Evolutionary conservation across 2,888 invertebrate species (phyloP).

Genomic region (Apodemia hepburni): DNA sequence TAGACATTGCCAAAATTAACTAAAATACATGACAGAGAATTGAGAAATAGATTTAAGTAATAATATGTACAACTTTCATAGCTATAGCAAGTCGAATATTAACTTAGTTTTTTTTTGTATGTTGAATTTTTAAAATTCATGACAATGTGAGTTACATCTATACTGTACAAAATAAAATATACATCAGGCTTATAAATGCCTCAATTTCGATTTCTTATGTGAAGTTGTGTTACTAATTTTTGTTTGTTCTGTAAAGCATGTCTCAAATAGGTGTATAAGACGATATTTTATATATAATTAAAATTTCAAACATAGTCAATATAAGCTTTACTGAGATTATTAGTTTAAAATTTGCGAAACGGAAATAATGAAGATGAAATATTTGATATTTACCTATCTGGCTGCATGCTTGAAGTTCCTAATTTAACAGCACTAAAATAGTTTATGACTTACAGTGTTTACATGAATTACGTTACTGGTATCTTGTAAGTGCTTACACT

Average conservation of each 20-base stretch:
- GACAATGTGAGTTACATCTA: too few relatives aligned
- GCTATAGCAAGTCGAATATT: too few relatives aligned
- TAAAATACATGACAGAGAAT: too few relatives aligned
- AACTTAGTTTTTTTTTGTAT: too few relatives aligned
- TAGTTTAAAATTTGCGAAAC: background rate
- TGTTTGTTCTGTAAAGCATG: background rate
- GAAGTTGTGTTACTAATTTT: too few relatives aligned
- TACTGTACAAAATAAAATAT: too few relatives aligned
- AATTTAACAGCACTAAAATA: conserved; percentile 10
- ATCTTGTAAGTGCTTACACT: background rate
- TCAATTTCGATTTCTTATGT: too few relatives aligned
- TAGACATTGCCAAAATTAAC: too few relatives aligned
- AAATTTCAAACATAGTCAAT: background rate
- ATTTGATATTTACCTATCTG: conserved; percentile 7
- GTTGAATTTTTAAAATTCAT: too few relatives aligned
- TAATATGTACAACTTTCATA: too few relatives aligned
- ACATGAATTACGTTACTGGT: background rate
- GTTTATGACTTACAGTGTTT: conserved; percentile 11
- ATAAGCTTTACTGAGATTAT: background rate
- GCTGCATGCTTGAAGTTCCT: conserved; percentile 12
- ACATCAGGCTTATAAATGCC: too few relatives aligned
- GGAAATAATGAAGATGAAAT: conserved; percentile 1
- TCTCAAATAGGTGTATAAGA: background rate
- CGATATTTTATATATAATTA: background rate
- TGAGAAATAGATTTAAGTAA: too few relatives aligned